Percentiles rank a stretch among this genome's conserved stretches.
Evolutionary conservation across 2,113 vertebrate species (phyloP).

Genomic region (Megatriorchis doriae): DNA sequence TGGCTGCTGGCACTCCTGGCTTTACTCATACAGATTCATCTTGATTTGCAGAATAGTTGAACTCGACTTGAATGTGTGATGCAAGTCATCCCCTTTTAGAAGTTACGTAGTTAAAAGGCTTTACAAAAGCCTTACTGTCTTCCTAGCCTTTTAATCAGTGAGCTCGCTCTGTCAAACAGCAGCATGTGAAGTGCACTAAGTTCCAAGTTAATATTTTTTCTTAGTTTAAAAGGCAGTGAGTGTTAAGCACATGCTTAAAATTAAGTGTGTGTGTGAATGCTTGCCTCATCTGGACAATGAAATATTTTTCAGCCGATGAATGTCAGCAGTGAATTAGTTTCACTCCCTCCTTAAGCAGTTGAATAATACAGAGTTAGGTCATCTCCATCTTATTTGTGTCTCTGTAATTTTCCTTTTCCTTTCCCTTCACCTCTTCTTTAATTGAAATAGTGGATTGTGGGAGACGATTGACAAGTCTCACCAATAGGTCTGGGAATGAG

Average conservation of each 20-base stretch:
- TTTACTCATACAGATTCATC: neutral
- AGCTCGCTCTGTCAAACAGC: neutral
- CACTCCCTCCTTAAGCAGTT: neutral
- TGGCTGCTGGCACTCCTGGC: neutral
- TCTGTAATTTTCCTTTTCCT: neutral
- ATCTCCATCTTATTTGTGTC: neutral
- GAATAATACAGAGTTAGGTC: neutral
- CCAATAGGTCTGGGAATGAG: constrained; percentile 17
- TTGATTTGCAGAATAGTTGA: neutral
- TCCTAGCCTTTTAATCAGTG: neutral
- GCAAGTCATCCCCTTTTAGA: neutral
- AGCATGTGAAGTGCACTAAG: neutral
- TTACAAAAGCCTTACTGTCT: neutral
- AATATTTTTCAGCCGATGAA: neutral
- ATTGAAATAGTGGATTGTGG: neutral
- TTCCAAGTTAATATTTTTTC: constrained; percentile 5
- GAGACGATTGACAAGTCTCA: constrained; percentile 12
- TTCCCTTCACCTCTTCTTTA: neutral
- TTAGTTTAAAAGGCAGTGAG: neutral
- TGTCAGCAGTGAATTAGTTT: neutral
- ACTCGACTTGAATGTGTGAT: neutral
- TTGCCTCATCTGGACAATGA: neutral
- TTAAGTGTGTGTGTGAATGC: neutral
- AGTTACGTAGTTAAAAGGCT: neutral
- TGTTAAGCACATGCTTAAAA: constrained; percentile 1